Evolutionary conservation across 2,888 invertebrate species (phyloP), one percentile per base, ranked within the genome.

Genomic region (Eupelmus urozonus): DNA sequence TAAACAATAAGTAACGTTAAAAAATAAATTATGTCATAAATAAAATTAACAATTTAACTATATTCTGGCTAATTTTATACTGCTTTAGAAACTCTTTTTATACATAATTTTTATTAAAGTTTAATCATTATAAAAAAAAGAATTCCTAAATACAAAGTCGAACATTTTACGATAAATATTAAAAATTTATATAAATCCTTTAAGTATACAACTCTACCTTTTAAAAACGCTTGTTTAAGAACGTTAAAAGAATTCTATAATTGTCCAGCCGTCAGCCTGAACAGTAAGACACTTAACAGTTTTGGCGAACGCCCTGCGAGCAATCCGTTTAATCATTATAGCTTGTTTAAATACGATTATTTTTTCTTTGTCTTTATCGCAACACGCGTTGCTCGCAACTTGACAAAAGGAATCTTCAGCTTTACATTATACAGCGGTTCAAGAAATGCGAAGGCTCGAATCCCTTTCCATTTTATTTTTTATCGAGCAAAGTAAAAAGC

Each of bases 271-370:
- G 84, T 82, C 86, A 86, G 85, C 85, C 86, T 83, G 87, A 88
- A 89, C 88, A 87, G 88, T 80, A 89, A 89, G 89, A 89, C 89
- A 89, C 89, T 88, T 87, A 89, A 89, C 87, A 88, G 87, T 89
- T 89, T 84, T 79, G 76, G 59, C 63, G 73, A 79, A 53, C 65
- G 69, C 73, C 73, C 51, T 63, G 76, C 13, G 53, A 78, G 74
- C 69, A 67, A 73, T 78, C 55, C 51, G 60, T 77, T 65, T 55
- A 57, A 62, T 73, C 27, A 40, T 59, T 40, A 63, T 53, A 45
- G 23, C 42, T 70, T 63, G 25, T 27, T 13, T 72, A 20, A 42
- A 25, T 34, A 34, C 34, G 5, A 34, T 34, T 34, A 34, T 66
- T 40, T 25, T 66, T 23, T 40, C 11, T 40, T 66, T 45, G n/a